Conservation (phyloP, 2,113 vertebrate genomes). For the Zosterops pallidus region DNA sequence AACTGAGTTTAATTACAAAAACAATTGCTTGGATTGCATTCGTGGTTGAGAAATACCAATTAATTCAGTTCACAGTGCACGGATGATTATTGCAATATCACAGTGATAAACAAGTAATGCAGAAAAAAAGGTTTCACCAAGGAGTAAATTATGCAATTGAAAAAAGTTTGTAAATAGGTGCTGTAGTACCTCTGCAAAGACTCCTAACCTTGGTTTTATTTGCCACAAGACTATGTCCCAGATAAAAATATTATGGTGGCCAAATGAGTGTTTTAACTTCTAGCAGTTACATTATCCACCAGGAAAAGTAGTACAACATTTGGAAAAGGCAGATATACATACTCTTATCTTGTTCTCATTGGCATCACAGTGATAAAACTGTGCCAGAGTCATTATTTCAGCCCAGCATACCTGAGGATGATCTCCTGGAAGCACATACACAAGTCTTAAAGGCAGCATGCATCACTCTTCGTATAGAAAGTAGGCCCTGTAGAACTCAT, state of each 20-base stretch:
- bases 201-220: neutral
- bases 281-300: neutral
- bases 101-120: neutral
- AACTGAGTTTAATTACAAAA: conserved; percentile 50
- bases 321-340: neutral
- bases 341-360: neutral
- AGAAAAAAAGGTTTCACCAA: neutral
- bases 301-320: neutral
- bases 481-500: neutral
- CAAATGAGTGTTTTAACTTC: neutral
- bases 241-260: neutral
- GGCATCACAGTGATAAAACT: neutral
- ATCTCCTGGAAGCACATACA: neutral
- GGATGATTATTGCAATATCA: neutral
- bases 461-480: neutral
- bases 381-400: neutral
- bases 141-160: neutral
- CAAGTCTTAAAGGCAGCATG: neutral
- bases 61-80: neutral
- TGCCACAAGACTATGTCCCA: neutral
- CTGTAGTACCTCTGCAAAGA: neutral
- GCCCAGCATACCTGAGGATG: neutral
- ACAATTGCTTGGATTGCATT: conserved; percentile 37
- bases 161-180: neutral
- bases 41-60: conserved; percentile 48